Conservation (phyloP, 2,113 vertebrate species). For the Larimichthys polyactis region DNA sequence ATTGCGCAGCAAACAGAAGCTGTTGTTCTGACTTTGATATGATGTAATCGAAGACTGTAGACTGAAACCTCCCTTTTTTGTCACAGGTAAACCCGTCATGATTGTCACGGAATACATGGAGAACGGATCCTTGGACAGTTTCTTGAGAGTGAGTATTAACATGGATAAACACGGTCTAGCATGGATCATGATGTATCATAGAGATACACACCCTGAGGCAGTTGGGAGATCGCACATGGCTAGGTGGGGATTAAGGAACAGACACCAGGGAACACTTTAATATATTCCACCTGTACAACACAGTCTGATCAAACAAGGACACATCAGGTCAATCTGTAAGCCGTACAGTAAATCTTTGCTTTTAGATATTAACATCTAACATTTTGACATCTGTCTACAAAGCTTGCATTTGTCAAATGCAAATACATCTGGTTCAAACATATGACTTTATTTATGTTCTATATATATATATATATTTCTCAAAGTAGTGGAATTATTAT, state of each 20-base stretch:
- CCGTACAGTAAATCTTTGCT: neutral
- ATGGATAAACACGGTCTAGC: neutral
- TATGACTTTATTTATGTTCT: too few species aligned
- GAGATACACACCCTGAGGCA: neutral
- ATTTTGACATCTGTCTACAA: neutral
- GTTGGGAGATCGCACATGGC: neutral
- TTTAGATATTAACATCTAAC: neutral
- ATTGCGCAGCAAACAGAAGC: neutral
- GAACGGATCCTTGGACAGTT: constrained; percentile 82
- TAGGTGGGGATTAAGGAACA: neutral
- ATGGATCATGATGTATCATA: neutral
- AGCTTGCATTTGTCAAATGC: neutral
- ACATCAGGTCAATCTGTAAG: neutral
- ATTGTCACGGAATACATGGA: constrained; percentile 84
- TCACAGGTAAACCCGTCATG: constrained; percentile 82
- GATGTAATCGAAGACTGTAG: neutral
- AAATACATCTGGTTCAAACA: neutral
- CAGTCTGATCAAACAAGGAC: neutral
- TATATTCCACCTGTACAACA: neutral
- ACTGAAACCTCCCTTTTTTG: constrained; percentile 9
- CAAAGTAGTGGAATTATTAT: too few species aligned
- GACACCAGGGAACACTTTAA: neutral
- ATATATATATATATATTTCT: neutral
- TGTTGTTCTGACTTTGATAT: neutral
- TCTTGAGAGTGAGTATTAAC: constrained; percentile 77